Base-by-base conservation (phyloP, 2,113 vertebrate species). In the Machaerirhynchus nigripectus region DNA sequence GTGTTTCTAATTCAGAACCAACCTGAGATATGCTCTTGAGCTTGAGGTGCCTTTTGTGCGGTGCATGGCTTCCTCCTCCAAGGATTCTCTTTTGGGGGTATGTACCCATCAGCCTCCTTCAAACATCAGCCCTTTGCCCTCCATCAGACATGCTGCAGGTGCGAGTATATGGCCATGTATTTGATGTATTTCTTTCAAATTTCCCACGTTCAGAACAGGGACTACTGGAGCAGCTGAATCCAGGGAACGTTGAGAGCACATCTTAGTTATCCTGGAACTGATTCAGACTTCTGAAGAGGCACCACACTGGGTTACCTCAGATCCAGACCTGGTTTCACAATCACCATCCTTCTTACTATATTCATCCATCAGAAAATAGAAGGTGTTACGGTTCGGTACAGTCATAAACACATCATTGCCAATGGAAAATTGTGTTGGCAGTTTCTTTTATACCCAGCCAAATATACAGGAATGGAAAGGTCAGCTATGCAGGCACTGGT, bases 381-480 rank as follows among this genome's bases (percentile, higher is more conserved):
- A 77, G 80, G 88, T 96, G 93, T 53, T 94, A 63, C 56, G 73
- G 90, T 92, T 90, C 7, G 21, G n/a, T 68, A 39, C 55, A 59
- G 60, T 85, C 92, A 96, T 95, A 97, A 97, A 96, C 96, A 97
- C 86, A 39, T 96, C 95, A 96, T 95, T 97, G 95, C 95, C 92
- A 87, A 90, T 94, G 96, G 95, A 96, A 96, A 97, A 93, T 82
- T 74, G 26, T 95, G 87, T 78, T 95, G 95, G 95, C 89, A 95
- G 77, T 77, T 96, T 96, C 96, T 96, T 97, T 97, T 95, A 96
- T 13, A 75, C 55, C 42, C 91, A 96, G 94, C 90, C 95, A 97
- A 97, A 97, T 97, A 90, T 67, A 97, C 95, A 97, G 81, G 94
- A 98, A 96, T 94, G 81, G 88, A 97, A 97, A 98, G 96, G 97